A percentile compares a stretch with the other conserved stretches of the same genome.
phyloP scores from a whole-genome alignment of 1,140 invertebrate species.

The Trachelipus rathkii region DNA sequence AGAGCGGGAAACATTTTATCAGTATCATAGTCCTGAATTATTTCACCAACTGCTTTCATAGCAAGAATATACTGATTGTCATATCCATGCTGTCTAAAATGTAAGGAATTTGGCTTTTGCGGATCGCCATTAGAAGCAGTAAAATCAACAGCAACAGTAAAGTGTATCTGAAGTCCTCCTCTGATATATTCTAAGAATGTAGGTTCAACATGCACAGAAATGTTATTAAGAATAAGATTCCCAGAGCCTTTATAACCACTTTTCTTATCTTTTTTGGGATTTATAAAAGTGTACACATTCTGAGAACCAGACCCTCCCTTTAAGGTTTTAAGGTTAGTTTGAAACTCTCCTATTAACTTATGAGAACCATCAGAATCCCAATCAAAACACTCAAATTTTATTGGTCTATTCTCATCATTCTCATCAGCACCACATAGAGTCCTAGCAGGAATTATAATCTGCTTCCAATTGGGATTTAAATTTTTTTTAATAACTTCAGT shows the following conservation, averaged over 20 bases:
- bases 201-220: slow-evolving; percentile 45
- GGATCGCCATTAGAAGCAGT: slow-evolving; percentile 62
- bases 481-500: slow-evolving; percentile 57
- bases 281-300: slow-evolving; percentile 51
- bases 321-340: slow-evolving; percentile 50
- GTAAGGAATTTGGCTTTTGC: slow-evolving; percentile 55
- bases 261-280: slow-evolving; percentile 53
- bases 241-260: slow-evolving; percentile 55
- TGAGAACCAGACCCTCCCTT: slow-evolving; percentile 46
- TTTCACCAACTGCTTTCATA: slow-evolving; percentile 58
- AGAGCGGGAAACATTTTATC: slow-evolving; percentile 55
- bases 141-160: slow-evolving; percentile 62
- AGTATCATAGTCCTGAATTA: slow-evolving; percentile 58
- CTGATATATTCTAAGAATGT: slow-evolving; percentile 56
- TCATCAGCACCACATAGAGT: slow-evolving; percentile 27
- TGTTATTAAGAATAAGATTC: slow-evolving; percentile 47
- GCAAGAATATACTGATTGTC: slow-evolving; percentile 58
- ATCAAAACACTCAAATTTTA: slow-evolving; percentile 47
- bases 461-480: slow-evolving; percentile 56
- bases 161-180: slow-evolving; percentile 58
- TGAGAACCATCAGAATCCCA: slow-evolving; percentile 54
- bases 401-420: not conserved
- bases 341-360: slow-evolving; percentile 54
- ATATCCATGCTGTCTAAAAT: slow-evolving; percentile 51
- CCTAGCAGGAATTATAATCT: not conserved